phyloP scores from a whole-genome alignment of 2,888 invertebrate species.

The Paralinhomoeus sp. region DNA sequence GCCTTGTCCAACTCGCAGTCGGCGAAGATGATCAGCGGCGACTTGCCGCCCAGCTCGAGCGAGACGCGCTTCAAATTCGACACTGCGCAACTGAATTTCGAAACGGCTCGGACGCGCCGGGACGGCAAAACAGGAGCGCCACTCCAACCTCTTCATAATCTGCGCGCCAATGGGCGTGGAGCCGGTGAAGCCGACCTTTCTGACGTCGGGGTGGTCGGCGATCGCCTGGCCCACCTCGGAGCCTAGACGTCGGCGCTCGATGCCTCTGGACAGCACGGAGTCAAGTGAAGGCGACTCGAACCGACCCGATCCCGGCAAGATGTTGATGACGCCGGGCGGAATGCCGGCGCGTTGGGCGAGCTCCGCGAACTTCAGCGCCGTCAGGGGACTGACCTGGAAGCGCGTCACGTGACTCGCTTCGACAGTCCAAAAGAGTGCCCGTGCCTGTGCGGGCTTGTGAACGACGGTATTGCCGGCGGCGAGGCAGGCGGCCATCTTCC shows the following conservation, averaged over 20 bases:
- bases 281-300: neutral
- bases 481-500: slow-evolving; percentile 93
- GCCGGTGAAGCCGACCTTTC: slow-evolving; percentile 86
- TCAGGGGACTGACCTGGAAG: slow-evolving; percentile 52
- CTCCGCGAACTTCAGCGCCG: slow-evolving; percentile 83
- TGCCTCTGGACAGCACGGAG: neutral
- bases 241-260: neutral
- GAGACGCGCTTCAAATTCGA: slow-evolving; percentile 85
- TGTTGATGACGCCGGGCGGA: slow-evolving; percentile 78
- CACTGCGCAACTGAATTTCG: slow-evolving; percentile 41
- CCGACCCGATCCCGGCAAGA: slow-evolving; percentile 44
- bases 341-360: slow-evolving; percentile 67
- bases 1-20: slow-evolving; percentile 89
- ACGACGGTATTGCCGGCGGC: slow-evolving; percentile 89
- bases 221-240: slow-evolving; percentile 52
- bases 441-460: slow-evolving; percentile 61
- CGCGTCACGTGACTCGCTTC: neutral
- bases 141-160: slow-evolving; percentile 50
- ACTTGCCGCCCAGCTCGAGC: slow-evolving; percentile 58
- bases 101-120: neutral
- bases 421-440: neutral
- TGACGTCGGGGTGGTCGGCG: slow-evolving; percentile 55
- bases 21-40: slow-evolving; percentile 22
- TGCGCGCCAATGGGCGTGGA: slow-evolving; percentile 72
- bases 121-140: neutral